Evolutionary conservation across 2,113 vertebrate species (phyloP).

Genomic region (Zosterops lateralis): DNA sequence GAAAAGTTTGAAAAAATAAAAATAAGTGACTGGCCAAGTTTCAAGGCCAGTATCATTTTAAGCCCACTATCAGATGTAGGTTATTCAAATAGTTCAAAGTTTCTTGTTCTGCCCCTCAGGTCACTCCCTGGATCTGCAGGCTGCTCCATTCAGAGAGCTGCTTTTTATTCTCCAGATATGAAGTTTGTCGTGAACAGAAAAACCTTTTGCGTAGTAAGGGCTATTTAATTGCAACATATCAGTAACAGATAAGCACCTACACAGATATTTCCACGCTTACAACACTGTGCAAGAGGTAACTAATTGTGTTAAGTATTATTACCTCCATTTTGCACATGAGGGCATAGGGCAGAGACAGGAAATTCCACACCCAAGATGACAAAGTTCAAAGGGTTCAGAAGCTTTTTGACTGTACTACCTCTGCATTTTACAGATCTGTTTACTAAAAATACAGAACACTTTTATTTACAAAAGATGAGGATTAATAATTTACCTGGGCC

Average conservation of each 20-base stretch:
- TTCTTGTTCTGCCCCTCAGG: background rate
- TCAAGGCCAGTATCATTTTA: background rate
- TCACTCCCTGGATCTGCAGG: background rate
- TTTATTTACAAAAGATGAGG: constrained; percentile 60
- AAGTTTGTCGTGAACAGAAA: background rate
- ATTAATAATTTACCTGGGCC: constrained; percentile 73
- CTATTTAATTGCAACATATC: constrained; percentile 19
- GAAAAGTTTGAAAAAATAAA: background rate
- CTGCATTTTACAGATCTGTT: constrained; percentile 33
- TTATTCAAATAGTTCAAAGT: background rate
- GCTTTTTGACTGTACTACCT: background rate
- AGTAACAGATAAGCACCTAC: background rate
- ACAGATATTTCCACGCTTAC: background rate
- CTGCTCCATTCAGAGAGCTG: background rate
- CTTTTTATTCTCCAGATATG: background rate
- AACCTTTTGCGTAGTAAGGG: background rate
- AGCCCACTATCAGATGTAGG: background rate
- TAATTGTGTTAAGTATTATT: background rate
- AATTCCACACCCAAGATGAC: constrained; percentile 34
- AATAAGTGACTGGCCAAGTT: background rate
- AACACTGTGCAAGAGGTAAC: background rate
- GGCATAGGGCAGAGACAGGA: background rate
- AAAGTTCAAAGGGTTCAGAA: constrained; percentile 1
- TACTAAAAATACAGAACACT: constrained; percentile 51
- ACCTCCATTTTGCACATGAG: background rate